Evolutionary conservation across 2,888 invertebrate species (phyloP).

Genomic region (Fragum whitleyi): DNA sequence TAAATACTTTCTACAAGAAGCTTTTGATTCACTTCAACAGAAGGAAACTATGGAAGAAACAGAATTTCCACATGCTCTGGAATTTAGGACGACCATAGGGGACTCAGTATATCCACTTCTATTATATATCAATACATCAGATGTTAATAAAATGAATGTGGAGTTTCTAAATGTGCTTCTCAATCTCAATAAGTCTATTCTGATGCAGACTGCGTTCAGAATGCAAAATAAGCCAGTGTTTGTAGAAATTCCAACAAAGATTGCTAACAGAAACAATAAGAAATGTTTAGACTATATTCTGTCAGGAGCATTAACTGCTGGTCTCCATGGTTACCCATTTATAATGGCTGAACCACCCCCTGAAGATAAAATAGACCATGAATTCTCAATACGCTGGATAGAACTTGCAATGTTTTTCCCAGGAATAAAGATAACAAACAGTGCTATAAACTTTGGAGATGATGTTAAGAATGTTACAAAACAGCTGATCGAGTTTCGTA

Average conservation of each 20-base stretch:
- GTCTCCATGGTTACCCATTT: conserved; percentile 94
- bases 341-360: conserved; percentile 92
- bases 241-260: conserved; percentile 92
- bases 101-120: conserved; percentile 41
- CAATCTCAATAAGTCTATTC: conserved; percentile 50
- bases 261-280: conserved; percentile 91
- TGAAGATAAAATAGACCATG: conserved; percentile 60
- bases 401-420: conserved; percentile 95
- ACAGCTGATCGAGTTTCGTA: conserved; percentile 49
- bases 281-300: conserved; percentile 92
- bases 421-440: conserved; percentile 92
- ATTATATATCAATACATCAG: conserved; percentile 74
- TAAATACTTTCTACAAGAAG: conserved; percentile 47
- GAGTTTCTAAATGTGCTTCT: conserved; percentile 60
- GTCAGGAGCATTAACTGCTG: conserved; percentile 89
- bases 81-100: conserved; percentile 54
- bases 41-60: conserved; percentile 42
- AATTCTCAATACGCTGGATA: conserved; percentile 91
- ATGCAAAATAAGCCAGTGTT: conserved; percentile 92
- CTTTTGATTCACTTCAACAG: conserved; percentile 46
- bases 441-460: conserved; percentile 94
- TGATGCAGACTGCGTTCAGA: conserved; percentile 63
- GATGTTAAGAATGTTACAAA: conserved; percentile 45
- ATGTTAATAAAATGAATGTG: conserved; percentile 50
- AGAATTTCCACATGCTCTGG: conserved; percentile 57